Evolutionary conservation across 1,140 invertebrate genomes (phyloP).

Genomic region (Drosophila rufa): DNA sequence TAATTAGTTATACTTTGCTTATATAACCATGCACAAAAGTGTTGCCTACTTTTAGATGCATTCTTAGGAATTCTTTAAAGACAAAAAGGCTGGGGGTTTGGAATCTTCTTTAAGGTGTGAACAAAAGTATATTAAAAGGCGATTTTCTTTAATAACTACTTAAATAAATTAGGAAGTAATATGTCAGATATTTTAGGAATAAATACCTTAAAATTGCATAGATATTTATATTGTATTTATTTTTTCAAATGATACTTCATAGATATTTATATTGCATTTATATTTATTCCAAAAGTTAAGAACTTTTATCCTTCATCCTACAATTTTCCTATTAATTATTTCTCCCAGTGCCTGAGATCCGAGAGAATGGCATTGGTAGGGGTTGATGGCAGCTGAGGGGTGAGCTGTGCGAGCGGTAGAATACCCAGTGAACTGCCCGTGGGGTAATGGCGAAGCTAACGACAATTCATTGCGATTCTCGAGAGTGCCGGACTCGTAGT

Average conservation of each 20-base stretch:
- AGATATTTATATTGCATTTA: too few relatives aligned
- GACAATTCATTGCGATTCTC: constrained; percentile 74
- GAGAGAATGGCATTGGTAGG: constrained; percentile 10
- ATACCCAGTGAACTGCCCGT: constrained; percentile 43
- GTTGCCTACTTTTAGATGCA: background rate
- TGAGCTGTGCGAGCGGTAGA: constrained; percentile 6
- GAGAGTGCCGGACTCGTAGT: constrained; percentile 57
- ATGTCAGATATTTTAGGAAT: too few relatives aligned
- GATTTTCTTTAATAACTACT: too few relatives aligned
- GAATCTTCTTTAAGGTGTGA: background rate
- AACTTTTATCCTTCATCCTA: too few relatives aligned
- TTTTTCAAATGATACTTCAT: too few relatives aligned
- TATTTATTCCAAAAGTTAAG: too few relatives aligned
- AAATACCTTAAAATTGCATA: too few relatives aligned
- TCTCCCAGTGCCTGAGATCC: constrained; percentile 8
- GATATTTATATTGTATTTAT: too few relatives aligned
- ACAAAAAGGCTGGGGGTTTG: background rate
- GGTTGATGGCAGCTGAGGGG: constrained; percentile 23
- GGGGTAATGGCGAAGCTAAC: constrained; percentile 59
- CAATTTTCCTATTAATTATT: background rate
- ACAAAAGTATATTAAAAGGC: too few relatives aligned
- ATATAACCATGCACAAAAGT: background rate
- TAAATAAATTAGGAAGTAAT: too few relatives aligned
- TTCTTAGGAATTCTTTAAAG: too few relatives aligned
- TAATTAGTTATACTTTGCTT: background rate